Conservation (phyloP, 2,888 invertebrate species). For the Omphaloscelis lunosa region DNA sequence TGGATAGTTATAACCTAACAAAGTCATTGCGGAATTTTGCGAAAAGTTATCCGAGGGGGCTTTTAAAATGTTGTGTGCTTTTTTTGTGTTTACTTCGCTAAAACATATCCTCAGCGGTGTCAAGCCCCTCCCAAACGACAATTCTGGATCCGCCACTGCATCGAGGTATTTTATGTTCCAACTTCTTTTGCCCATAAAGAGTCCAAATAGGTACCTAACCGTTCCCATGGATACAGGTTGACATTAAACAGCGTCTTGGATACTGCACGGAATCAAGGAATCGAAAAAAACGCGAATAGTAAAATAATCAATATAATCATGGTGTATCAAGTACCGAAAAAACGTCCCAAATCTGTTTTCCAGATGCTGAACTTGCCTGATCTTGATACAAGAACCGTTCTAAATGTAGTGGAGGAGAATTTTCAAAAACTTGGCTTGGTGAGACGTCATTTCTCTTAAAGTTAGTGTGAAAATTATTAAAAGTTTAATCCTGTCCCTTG, state of each 20-base stretch:
- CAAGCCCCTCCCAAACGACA: too few relatives aligned
- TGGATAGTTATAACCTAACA: too few relatives aligned
- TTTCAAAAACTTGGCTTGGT: slow-evolving; percentile 81
- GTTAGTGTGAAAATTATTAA: too few relatives aligned
- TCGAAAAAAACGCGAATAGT: slow-evolving; percentile 18
- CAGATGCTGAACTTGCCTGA: slow-evolving; percentile 77
- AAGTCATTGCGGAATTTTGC: too few relatives aligned
- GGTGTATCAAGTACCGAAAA: slow-evolving; percentile 22
- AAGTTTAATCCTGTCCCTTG: too few relatives aligned
- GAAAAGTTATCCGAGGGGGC: too few relatives aligned
- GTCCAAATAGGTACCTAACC: background rate
- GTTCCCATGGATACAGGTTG: slow-evolving; percentile 62
- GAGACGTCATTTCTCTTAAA: slow-evolving; percentile 65
- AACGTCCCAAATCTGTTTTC: background rate
- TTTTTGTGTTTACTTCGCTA: too few relatives aligned
- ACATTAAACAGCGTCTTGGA: slow-evolving; percentile 47
- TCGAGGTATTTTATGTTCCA: background rate
- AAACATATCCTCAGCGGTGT: too few relatives aligned
- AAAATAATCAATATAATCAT: slow-evolving; percentile 19
- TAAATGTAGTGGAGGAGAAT: slow-evolving; percentile 85
- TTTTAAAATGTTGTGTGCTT: too few relatives aligned
- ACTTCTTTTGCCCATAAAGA: background rate
- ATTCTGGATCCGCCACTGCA: background rate
- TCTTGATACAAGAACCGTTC: slow-evolving; percentile 78
- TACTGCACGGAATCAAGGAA: slow-evolving; percentile 15